Evolutionary conservation across 2,888 invertebrate species (phyloP), one percentile per base, ranked within the genome.

Genomic region (Dorcus hopei): DNA sequence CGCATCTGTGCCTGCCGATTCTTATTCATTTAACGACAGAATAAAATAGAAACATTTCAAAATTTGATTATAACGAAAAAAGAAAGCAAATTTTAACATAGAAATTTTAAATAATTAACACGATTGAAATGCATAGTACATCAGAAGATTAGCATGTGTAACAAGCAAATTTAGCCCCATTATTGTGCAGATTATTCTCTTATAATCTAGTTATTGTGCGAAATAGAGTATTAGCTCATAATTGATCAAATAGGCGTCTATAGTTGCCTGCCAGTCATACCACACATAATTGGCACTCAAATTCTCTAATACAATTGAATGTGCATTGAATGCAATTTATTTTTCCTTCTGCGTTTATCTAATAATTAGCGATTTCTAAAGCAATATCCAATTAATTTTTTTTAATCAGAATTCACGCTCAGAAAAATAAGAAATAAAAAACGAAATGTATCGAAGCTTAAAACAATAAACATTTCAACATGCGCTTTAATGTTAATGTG

Each of bases 241-340:
- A 54, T 54, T 54, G 45, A 42, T 42, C 43, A 45, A 54, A 54
- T 48, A 54, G 47, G 38, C 54, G 16, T 54, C 54, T 54, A 45
- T 54, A 47, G 47, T 45, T 33, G 45, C 45, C 43, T 33, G 45
- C 45, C 43, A 38, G 47, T 54, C 47, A 45, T 19, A 54, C 45
- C 45, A 45, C 23, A 45, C 23, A 45, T 45, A 45, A 45, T 45
- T 45, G 45, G 45, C 45, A 19, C 45, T 45, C 45, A 11, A 19
- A 19, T 9, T 23, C 45, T 23, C 45, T 33, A 33, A 33, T 33
- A 33, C 26, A 33, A 33, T 33, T 6, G 26, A 33, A 33, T 33
- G 26, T 33, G 26, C 26, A 33, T 33, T 33, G 6, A 33, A 33
- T 33, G 26, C 26, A 33, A 33, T 33, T 33, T 7, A 33, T 5